Conservation (phyloP, 2,113 vertebrate genomes). For the Burhinus bistriatus region DNA sequence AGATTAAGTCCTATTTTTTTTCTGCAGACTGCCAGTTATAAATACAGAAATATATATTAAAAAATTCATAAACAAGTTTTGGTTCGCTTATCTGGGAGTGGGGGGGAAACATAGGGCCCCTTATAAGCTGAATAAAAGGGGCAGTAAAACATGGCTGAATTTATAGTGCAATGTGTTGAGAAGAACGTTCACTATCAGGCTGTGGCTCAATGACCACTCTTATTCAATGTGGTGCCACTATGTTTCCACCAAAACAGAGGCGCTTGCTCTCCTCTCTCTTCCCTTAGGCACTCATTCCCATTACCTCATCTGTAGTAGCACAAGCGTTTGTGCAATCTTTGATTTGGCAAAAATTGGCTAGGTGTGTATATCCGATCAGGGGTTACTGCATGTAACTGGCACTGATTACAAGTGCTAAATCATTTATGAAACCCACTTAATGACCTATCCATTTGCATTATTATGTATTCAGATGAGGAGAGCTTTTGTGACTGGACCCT, state of each 20-base stretch:
- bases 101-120: not conserved
- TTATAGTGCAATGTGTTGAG: not conserved
- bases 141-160: not conserved
- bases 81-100: not conserved
- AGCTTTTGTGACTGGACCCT: not conserved
- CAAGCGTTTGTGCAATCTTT: not conserved
- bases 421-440: not conserved
- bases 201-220: not conserved
- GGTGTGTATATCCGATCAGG: not conserved
- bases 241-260: not conserved
- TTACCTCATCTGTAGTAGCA: not conserved
- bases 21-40: not conserved
- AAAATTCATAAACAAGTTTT: not conserved
- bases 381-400: not conserved
- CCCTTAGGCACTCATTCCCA: not conserved
- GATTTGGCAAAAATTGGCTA: not conserved
- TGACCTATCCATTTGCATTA: not conserved
- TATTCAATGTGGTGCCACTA: not conserved
- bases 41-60: not conserved
- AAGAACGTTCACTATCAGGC: not conserved
- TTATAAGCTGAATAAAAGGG: not conserved
- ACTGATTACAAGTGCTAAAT: not conserved
- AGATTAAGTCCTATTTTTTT: not conserved
- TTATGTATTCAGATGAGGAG: not conserved
- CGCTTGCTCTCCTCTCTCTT: not conserved